Percentiles rank a stretch among this genome's conserved stretches.
Conservation (phyloP, 2,888 invertebrate species). For the Rhamphomyia laevipes region DNA sequence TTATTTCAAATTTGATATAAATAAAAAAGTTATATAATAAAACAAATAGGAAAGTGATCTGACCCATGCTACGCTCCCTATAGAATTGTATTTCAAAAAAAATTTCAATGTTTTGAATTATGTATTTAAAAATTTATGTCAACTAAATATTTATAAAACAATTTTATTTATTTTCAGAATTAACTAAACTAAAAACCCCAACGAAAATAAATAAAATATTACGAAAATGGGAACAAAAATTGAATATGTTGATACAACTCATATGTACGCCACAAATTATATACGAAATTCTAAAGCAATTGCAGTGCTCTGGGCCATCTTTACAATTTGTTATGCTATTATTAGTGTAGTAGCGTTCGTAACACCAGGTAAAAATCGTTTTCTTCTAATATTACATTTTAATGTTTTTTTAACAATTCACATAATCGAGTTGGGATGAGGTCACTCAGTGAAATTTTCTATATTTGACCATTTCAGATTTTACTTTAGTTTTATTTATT, state of each 20-base stretch:
- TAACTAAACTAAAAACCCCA: too few relatives aligned
- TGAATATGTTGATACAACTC: constrained; percentile 83
- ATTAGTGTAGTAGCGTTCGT: constrained; percentile 91
- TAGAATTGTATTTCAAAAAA: too few relatives aligned
- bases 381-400: neutral
- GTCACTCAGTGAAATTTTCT: neutral
- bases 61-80: too few relatives aligned
- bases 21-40: too few relatives aligned
- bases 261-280: constrained; percentile 83
- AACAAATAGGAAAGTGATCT: too few relatives aligned
- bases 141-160: too few relatives aligned
- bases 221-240: constrained; percentile 75
- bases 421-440: too few relatives aligned
- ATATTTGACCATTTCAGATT: neutral
- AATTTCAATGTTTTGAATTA: too few relatives aligned
- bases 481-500: neutral
- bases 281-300: constrained; percentile 89
- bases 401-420: neutral
- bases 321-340: constrained; percentile 93
- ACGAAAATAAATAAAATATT: constrained; percentile 7
- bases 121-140: too few relatives aligned
- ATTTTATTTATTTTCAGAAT: too few relatives aligned
- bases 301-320: constrained; percentile 94
- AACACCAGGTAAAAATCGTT: constrained; percentile 50
- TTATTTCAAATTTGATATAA: too few relatives aligned